These are phyloP conservation scores for Lepisosteus osseus DNA, from an alignment of 2,113 vertebrate genomes.

Conservation along the genomic window DNA sequence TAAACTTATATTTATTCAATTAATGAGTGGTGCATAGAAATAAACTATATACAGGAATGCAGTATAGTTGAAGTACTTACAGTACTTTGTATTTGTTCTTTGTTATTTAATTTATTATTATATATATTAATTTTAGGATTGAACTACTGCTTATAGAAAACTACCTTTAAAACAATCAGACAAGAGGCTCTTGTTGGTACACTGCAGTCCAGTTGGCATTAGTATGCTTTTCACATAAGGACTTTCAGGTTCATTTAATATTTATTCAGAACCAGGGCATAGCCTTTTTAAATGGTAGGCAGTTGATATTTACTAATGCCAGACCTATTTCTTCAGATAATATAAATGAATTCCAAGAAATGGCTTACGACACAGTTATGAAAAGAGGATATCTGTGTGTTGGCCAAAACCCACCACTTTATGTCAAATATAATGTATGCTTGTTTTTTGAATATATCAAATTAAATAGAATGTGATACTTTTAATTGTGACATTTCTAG, in stretches of 20 bases:
- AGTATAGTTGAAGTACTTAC: too few species aligned
- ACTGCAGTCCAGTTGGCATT: conserved; percentile 6
- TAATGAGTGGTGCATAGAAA: too few species aligned
- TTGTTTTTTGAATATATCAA: neutral
- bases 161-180: neutral
- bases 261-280: conserved; percentile 16
- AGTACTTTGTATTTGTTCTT: too few species aligned
- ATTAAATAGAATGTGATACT: neutral
- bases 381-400: neutral
- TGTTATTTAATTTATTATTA: too few species aligned
- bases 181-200: neutral
- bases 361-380: neutral
- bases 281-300: conserved; percentile 10
- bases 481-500: too few species aligned
- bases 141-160: neutral
- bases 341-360: neutral
- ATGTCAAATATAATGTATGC: neutral
- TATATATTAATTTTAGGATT: too few species aligned
- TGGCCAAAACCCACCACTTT: neutral
- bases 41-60: too few species aligned
- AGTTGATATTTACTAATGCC: conserved; percentile 12
- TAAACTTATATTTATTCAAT: too few species aligned
- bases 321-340: conserved; percentile 20
- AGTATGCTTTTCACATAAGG: conserved; percentile 3
- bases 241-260: conserved; percentile 5